A percentile compares a stretch with the other conserved stretches of the same genome.
These are phyloP conservation scores for Neoascia interrupta DNA, from an alignment of 2,888 invertebrate species.

Conservation along the genomic window DNA sequence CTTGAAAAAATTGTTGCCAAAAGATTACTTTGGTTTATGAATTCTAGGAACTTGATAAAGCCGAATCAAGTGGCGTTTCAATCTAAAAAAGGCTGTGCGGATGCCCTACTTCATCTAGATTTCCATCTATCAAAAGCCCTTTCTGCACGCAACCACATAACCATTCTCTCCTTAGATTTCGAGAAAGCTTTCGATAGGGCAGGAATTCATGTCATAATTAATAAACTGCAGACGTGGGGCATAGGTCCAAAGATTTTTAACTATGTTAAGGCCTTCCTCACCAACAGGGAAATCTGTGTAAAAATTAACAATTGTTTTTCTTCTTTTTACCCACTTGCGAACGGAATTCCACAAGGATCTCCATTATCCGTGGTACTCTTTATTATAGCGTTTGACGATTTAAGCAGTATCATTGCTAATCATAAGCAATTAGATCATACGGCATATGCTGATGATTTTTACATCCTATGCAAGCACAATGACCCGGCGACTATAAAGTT, in stretches of 20 bases:
- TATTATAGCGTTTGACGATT: background rate
- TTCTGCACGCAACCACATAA: too few relatives aligned
- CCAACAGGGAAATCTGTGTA: background rate
- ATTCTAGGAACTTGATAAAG: background rate
- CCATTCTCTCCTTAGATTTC: too few relatives aligned
- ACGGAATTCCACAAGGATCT: too few relatives aligned
- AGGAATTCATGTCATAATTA: background rate
- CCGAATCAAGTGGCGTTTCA: background rate
- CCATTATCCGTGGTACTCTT: background rate
- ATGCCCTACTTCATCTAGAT: background rate
- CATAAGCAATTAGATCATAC: background rate
- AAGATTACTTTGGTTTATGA: background rate
- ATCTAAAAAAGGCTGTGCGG: too few relatives aligned
- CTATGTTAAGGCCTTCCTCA: background rate
- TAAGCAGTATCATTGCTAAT: background rate
- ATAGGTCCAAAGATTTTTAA: background rate
- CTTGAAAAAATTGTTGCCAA: slow-evolving; percentile 9
- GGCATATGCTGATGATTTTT: background rate
- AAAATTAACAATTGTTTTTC: background rate
- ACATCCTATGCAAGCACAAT: too few relatives aligned
- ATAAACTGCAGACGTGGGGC: background rate
- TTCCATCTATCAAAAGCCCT: background rate
- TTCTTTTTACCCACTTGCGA: background rate
- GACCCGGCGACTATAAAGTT: too few relatives aligned
- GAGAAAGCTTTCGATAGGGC: too few relatives aligned